These are phyloP conservation scores for Vulpes ferrilata DNA, from an alignment of 2,113 vertebrate species.

Conservation along the genomic window DNA sequence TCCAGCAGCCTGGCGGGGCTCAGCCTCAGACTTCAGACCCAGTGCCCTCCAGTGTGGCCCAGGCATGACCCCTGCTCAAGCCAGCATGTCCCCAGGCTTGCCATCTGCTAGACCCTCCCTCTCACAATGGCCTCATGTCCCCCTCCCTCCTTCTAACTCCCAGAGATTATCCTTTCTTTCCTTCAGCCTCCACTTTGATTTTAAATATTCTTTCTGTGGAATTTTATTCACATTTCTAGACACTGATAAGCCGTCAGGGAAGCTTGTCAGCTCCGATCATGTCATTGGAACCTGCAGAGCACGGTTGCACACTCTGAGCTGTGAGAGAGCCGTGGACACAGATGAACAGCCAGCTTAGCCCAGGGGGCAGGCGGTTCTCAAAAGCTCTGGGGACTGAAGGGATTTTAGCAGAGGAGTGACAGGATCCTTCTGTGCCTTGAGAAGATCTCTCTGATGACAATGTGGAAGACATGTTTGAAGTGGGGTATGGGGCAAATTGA, in stretches of 20 bases:
- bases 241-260: not conserved
- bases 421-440: not conserved
- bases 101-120: not conserved
- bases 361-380: fast-evolving
- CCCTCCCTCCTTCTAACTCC: not conserved
- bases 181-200: not conserved
- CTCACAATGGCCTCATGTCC: not conserved
- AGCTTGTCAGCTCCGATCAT: not conserved
- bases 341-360: not conserved
- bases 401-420: not conserved
- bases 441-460: not conserved
- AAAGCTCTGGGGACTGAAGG: not conserved
- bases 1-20: fast-evolving
- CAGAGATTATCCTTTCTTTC: not conserved
- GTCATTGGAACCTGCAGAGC: not conserved
- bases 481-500: not conserved
- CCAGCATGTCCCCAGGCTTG: not conserved
- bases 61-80: not conserved
- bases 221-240: not conserved
- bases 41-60: fast-evolving
- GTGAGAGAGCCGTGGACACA: not conserved
- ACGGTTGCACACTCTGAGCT: not conserved
- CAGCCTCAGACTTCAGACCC: not conserved
- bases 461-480: not conserved
- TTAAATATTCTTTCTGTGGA: not conserved